Conservation (phyloP, 2,797 vertebrate genomes). For the Petrocephalus schoutedeni region DNA sequence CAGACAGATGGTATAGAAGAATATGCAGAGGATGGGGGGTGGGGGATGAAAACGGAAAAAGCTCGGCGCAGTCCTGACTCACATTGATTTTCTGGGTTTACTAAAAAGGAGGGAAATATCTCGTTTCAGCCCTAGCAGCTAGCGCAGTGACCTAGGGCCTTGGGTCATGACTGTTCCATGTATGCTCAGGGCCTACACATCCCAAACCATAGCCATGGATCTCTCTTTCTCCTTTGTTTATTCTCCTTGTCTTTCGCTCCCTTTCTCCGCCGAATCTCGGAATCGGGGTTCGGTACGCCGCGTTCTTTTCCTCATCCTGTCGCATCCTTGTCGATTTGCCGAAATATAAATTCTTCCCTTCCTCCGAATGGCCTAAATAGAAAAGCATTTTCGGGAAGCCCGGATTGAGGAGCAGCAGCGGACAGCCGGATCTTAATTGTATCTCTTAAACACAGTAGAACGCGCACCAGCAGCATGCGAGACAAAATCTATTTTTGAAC, state of each 20-base stretch:
- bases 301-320: neutral
- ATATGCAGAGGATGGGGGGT: neutral
- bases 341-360: constrained; percentile 7
- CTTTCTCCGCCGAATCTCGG: neutral
- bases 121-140: constrained; percentile 58
- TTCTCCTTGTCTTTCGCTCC: neutral
- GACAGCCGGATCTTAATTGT: constrained; percentile 39
- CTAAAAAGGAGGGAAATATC: constrained; percentile 57
- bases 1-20: constrained; percentile 17
- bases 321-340: neutral
- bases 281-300: neutral
- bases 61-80: constrained; percentile 51
- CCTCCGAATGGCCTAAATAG: constrained; percentile 42
- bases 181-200: neutral
- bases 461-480: neutral
- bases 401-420: constrained; percentile 51
- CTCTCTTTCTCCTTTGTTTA: constrained; percentile 17
- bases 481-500: constrained; percentile 12
- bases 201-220: neutral
- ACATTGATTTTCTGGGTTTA: constrained; percentile 64
- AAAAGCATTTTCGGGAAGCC: constrained; percentile 50
- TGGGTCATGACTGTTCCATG: constrained; percentile 47
- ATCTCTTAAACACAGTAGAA: constrained; percentile 6
- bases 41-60: constrained; percentile 45
- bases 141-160: constrained; percentile 58